Conservation (phyloP, 2,113 vertebrate species). For the Actinemys pallida region DNA sequence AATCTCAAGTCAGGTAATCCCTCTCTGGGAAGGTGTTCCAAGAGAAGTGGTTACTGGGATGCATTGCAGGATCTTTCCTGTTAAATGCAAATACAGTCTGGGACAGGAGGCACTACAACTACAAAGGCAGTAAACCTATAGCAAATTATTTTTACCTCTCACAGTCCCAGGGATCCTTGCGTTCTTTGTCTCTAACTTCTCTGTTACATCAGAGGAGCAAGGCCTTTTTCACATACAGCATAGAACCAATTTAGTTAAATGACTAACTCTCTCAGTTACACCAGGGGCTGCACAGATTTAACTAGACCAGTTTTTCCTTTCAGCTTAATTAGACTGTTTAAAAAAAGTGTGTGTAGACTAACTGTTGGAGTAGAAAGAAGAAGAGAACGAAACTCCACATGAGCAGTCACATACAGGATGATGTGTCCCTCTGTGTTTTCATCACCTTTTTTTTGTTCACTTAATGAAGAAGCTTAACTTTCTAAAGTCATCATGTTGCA, state of each 20-base stretch:
- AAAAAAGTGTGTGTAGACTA: neutral
- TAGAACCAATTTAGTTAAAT: too few relatives aligned
- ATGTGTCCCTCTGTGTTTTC: neutral
- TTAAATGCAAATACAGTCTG: neutral
- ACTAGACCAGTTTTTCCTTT: neutral
- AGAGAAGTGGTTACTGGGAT: neutral
- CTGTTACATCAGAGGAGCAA: neutral
- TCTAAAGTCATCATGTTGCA: too few relatives aligned
- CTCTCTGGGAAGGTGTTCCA: neutral
- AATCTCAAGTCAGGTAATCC: neutral
- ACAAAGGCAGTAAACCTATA: neutral
- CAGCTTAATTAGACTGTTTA: neutral
- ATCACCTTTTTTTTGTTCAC: neutral
- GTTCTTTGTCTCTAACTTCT: neutral
- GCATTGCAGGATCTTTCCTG: neutral
- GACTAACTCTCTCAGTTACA: neutral
- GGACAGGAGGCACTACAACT: neutral
- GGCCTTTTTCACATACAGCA: too few relatives aligned
- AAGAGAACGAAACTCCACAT: neutral
- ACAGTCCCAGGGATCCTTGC: neutral
- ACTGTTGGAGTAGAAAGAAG: neutral
- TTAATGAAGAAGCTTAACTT: too few relatives aligned
- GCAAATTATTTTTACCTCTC: neutral
- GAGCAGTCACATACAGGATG: neutral
- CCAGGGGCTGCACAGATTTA: fast-evolving